Evolutionary conservation across 92 coral and sea anemone genomes (phyloP), one percentile per base, ranked within the genome.

Genomic region (Desmophyllum pertusum): DNA sequence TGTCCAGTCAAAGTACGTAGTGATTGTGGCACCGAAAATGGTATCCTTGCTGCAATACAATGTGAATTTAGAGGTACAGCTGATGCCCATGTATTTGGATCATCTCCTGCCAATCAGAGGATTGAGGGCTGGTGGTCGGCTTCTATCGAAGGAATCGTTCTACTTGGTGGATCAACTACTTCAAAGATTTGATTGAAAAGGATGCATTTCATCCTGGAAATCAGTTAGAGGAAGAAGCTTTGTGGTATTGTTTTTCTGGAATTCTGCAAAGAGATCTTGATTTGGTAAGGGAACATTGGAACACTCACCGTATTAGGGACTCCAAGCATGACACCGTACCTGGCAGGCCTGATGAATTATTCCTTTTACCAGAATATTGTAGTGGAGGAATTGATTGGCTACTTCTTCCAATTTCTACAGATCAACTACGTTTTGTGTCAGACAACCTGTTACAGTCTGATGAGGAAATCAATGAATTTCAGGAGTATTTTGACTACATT

Each of bases 221-320:
- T 63, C 78, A 84, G 73, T 80, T 89, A 70, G 83, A 84, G 69
- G 74, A 75, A 25, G 89, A 84, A 45, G 75, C 77, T 25, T n/a
- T 84, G 53, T 73, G 89, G 92, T 89, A 64, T 84, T 89, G 86
- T 51, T 89, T 89, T 79, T 78, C 86, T 61, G 76, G 75, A 37
- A 53, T 84, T 14, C 77, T 85, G 46, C 85, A 89, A 68, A 51
- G 73, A 55, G 83, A 84, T 68, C 86, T 84, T 10, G 91, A 92
- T 80, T 70, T 71, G 33, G 81, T 89, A 59, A 89, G 71, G 73
- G 91, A 89, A 76, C 88, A 79, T n/a, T 89, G 93, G 93, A 92
- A 92, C 73, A 83, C 76, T 18, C 93, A 86, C 76, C 89, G 81
- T 6, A 89, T 92, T 29, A 68, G 91, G 45, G 62, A 87, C 43